Evolutionary conservation across 1,140 invertebrate genomes (phyloP).

Genomic region (Musca domestica): DNA sequence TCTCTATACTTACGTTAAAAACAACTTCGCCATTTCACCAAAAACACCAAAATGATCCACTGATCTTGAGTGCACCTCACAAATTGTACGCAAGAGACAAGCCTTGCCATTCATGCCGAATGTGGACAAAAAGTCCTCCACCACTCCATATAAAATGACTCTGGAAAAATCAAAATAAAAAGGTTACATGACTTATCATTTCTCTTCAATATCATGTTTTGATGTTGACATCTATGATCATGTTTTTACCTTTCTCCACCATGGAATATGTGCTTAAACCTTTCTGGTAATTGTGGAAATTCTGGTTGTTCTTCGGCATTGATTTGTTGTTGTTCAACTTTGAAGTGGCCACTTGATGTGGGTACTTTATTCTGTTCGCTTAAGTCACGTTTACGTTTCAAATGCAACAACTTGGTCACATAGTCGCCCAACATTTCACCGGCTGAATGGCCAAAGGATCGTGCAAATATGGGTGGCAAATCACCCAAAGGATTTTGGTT

Average conservation of each 20-base stretch:
- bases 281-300: conserved; percentile 40
- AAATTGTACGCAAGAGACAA: conserved; percentile 78
- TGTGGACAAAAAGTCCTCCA: conserved; percentile 72
- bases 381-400: conserved; percentile 57
- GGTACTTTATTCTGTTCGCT: conserved; percentile 33
- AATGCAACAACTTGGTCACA: conserved; percentile 67
- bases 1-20: conserved; percentile 68
- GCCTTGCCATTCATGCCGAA: conserved; percentile 78
- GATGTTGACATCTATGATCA: neutral
- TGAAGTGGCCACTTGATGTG: neutral
- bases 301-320: conserved; percentile 39
- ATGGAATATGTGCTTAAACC: conserved; percentile 61
- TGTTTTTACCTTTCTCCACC: conserved; percentile 73
- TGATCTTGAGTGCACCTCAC: conserved; percentile 78
- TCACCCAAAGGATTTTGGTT: conserved; percentile 81
- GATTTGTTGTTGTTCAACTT: conserved; percentile 36
- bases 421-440: conserved; percentile 67
- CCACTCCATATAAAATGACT: conserved; percentile 70
- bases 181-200: no score
- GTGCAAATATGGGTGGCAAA: conserved; percentile 69
- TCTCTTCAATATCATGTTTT: neutral
- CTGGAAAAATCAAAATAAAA: conserved; percentile 26
- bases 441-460: conserved; percentile 69
- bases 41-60: conserved; percentile 73
- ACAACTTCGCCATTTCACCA: conserved; percentile 76